Evolutionary conservation across 2,888 invertebrate genomes (phyloP), one percentile per base, ranked within the genome.

Genomic region (Lasioglossum figueresi): DNA sequence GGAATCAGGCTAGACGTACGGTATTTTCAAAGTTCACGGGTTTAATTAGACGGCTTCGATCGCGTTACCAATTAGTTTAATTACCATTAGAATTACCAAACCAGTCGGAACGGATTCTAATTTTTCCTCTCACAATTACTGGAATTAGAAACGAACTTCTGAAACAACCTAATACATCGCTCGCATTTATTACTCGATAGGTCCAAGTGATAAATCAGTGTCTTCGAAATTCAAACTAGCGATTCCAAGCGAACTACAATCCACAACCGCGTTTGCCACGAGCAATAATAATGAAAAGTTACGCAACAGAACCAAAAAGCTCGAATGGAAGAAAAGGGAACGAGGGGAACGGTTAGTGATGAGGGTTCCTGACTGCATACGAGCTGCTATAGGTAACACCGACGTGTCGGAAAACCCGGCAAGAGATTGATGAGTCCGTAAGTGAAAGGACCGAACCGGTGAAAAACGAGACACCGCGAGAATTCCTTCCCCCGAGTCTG

Each of bases 351-450:
- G 76, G 66, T 70, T 71, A 77, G 79, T 82, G 90, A 89, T 83
- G 83, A 90, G 83, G 80, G 89, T 84, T 84, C 79, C 82, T 74
- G 83, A 76, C 83, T 84, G 84, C 78, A 73, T 71, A 73, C 79
- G 79, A 27, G 76, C 59, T 74, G 43, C 75, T 72, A 63, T 75
- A 81, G 81, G 80, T 85, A 85, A 82, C 87, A 37, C 76, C 27
- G 76, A 68, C 78, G 72, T 79, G 85, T 82, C 80, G 82, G 85
- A 83, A 85, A 89, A 90, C 73, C 90, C 78, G 74, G 81, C 81
- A 52, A 74, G 89, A 90, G 89, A 90, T 90, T 90, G 90, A 90
- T 90, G 90, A 90, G 88, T 77, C 78, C 80, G 90, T 89, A 89
- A 90, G 90, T 88, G 90, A 89, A 89, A 90, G 87, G 88, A 83